Base-by-base conservation (phyloP, 2,797 vertebrate species). In the Emys orbicularis region DNA sequence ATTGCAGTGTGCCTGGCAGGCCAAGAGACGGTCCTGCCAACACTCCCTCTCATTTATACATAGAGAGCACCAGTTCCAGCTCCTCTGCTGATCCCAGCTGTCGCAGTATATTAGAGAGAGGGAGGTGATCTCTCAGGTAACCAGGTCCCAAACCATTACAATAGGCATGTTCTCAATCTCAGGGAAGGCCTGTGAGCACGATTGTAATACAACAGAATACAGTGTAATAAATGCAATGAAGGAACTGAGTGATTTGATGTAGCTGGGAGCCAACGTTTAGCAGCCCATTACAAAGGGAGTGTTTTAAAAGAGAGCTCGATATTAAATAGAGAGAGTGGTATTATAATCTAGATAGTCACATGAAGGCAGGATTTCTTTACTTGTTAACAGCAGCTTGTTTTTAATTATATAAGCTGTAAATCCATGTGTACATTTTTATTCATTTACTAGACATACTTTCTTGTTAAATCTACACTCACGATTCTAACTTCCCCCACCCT, bases 371-470 rank as follows among this genome's bases (percentile, higher is more conserved):
- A 74, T 88, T 93, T 95, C 23, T 84, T 59, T 53, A 25, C 65
- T 76, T 5, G 8, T 19, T 19, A 34, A 87, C 81, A 54, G 7
- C 31, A 74, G 53, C 54, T 68, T 96, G 34, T 53, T 72, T 5
- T 54, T 90, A 61, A 88, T 61, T 44, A 79, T 54, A 80, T 76
- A 4, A 41, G 68, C 29, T 81, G 59, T 86, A 89, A 83, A 90
- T 61, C 47, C 10, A 2, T 79, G n/a, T 76, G 87, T 91, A 84
- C 50, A 65, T 29, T 37, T 5, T 19, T 88, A 61, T 84, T 89
- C 72, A 89, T 95, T 97, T 96, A 89, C 95, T 95, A 94, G 90
- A 93, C 94, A 92, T 88, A 97, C 89, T 61, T 93, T 84, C 91
- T 57, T 47, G 79, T 94, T 96, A 91, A 93, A 93, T 94, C 93